These are phyloP conservation scores for Catajapyx aquilonaris DNA, from an alignment of 1,140 invertebrate species.

Conservation along the genomic window DNA sequence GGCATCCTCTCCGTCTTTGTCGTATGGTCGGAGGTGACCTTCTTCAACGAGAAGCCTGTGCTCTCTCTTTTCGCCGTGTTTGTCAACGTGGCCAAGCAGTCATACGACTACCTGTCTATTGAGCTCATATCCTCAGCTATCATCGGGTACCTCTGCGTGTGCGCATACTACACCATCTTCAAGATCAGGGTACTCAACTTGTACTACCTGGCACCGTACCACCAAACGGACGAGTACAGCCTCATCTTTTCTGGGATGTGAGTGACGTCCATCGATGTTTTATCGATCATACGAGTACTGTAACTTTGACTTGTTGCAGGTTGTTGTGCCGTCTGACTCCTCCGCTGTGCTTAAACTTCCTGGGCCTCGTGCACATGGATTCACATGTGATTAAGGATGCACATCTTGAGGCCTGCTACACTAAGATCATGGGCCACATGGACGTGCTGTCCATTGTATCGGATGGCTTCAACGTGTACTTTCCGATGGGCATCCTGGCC, in stretches of 20 bases:
- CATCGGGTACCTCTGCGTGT: conserved; percentile 87
- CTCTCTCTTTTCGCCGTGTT: conserved; percentile 89
- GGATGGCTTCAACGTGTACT: conserved; percentile 97
- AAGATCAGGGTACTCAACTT: conserved; percentile 90
- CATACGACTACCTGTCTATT: conserved; percentile 85
- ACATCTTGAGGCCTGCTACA: conserved; percentile 68
- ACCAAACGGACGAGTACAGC: conserved; percentile 97
- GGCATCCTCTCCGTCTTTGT: conserved; percentile 67
- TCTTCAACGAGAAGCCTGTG: conserved; percentile 77
- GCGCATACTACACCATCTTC: conserved; percentile 93
- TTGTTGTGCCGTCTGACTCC: conserved; percentile 91
- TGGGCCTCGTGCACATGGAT: conserved; percentile 95
- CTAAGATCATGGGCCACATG: conserved; percentile 97
- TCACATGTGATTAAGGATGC: conserved; percentile 76
- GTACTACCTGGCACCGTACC: conserved; percentile 89
- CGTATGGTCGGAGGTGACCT: conserved; percentile 97
- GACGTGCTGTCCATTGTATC: conserved; percentile 93
- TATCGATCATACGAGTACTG: neutral
- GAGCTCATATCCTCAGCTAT: conserved; percentile 78
- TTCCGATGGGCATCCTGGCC: conserved; percentile 87
- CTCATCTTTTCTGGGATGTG: conserved; percentile 89
- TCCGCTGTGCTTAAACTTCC: conserved; percentile 94
- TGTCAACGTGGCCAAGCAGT: conserved; percentile 51
- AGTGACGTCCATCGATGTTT: conserved; percentile 17
- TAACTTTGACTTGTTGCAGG: conserved; percentile 30